Evolutionary conservation across 2,888 invertebrate species (phyloP).

Genomic region (Cremastinae sp.): DNA sequence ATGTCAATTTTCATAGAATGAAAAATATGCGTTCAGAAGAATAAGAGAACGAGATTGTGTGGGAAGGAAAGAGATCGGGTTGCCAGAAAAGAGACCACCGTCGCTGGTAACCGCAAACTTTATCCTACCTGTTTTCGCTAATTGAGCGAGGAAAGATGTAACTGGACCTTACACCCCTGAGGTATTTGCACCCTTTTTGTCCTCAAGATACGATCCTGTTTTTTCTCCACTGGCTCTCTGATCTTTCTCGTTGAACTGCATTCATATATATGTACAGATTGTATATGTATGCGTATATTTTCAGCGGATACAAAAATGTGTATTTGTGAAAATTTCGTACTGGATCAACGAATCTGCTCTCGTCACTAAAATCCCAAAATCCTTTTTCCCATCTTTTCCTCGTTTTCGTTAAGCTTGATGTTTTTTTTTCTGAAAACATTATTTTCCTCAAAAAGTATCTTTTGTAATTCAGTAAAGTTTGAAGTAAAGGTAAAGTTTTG

Average conservation of each 20-base stretch:
- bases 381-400: too few species aligned
- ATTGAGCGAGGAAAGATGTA: slow-evolving; percentile 80
- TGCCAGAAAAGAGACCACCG: slow-evolving; percentile 76
- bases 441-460: too few species aligned
- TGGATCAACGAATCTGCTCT: too few species aligned
- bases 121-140: slow-evolving; percentile 80
- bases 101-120: slow-evolving; percentile 75
- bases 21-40: slow-evolving; percentile 33
- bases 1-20: too few species aligned
- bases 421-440: too few species aligned
- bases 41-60: slow-evolving; percentile 48
- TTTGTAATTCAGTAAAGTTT: too few species aligned
- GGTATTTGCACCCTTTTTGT: slow-evolving; percentile 77
- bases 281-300: too few species aligned
- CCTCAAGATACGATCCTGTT: slow-evolving; percentile 72
- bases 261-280: slow-evolving; percentile 18
- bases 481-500: too few species aligned
- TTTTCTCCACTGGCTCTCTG: slow-evolving; percentile 64
- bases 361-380: too few species aligned
- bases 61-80: slow-evolving; percentile 78
- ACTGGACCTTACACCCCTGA: slow-evolving; percentile 78
- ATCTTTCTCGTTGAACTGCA: slow-evolving; percentile 12
- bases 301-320: too few species aligned
- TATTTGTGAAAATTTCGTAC: too few species aligned
- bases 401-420: too few species aligned